Base-by-base conservation (phyloP, 2,797 vertebrate genomes). In the Alca torda region DNA sequence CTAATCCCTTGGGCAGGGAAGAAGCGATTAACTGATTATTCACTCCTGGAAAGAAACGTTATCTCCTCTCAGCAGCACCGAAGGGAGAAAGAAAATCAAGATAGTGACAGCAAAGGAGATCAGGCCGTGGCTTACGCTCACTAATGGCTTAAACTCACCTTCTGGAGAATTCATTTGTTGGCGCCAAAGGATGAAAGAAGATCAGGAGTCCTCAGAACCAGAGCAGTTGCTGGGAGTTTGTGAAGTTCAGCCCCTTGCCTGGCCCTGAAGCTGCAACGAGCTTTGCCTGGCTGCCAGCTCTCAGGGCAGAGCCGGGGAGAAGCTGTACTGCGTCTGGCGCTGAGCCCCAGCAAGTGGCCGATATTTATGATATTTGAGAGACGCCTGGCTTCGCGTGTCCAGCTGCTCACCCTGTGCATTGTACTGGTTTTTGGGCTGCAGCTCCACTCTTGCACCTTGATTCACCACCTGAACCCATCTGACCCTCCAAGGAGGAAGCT, bases 361-460 rank as follows among this genome's bases (percentile, higher is more conserved):
- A 45, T 9, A 23, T 54, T 54, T 4, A 2, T 2, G 10, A 1
- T 17, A 28, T 17, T 28, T 15, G 16, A n/a, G 12, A 31, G 56
- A 10, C 4, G 11, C 53, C 64, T 35, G 30, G 39, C 26, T 68
- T 21, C 17, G 39, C 59, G n/a, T 8, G 13, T 30, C 39, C 8
- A 33, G 51, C 82, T 48, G 39, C 67, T 33, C n/a, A 13, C 65
- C 50, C 50, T 28, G 33, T 56, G 16, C 1, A 1, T n/a, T 16
- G 24, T 1, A 0, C 79, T 25, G 10, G 0, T n/a, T 78, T 68
- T 30, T 4, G 43, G 28, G 24, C 35, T 45, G 21, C n/a, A 48
- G 43, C 53, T 92, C 61, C 5, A 4, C 60, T 45, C 39, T 28
- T 21, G 48, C 18, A 39, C 50, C 41, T 19, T 3, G 4, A 17